Percentiles rank a stretch among this genome's conserved stretches.
Conservation (phyloP, 2,797 vertebrate genomes). For the Tapirus indicus region DNA sequence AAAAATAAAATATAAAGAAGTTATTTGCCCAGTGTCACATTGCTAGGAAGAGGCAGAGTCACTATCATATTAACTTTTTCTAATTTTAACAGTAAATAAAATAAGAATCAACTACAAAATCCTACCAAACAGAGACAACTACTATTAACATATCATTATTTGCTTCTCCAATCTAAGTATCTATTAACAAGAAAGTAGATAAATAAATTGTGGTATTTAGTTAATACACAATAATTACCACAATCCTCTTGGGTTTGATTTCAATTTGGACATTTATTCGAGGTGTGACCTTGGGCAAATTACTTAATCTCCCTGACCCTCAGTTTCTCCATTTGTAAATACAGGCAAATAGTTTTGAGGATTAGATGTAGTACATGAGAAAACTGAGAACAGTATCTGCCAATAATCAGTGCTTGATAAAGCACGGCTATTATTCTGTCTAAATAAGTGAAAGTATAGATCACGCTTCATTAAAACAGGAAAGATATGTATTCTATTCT, state of each 20-base stretch:
- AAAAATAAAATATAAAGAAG: slow-evolving; percentile 20
- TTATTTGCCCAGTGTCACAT: background rate
- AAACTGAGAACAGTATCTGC: background rate
- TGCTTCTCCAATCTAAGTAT: background rate
- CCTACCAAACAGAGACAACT: background rate
- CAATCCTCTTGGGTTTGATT: background rate
- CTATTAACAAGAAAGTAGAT: background rate
- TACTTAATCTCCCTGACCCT: background rate
- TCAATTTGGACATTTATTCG: slow-evolving; percentile 2
- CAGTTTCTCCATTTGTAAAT: slow-evolving; percentile 1
- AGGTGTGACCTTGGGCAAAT: background rate
- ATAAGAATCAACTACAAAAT: background rate
- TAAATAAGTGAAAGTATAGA: background rate
- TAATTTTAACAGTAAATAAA: slow-evolving; percentile 31
- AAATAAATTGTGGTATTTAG: background rate
- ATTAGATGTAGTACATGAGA: background rate
- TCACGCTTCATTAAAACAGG: background rate
- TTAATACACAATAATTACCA: background rate
- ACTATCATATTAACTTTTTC: background rate
- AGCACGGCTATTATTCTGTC: background rate
- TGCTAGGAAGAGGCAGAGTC: background rate
- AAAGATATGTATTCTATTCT: background rate
- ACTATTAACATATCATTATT: background rate
- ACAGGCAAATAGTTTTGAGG: background rate
- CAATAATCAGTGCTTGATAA: background rate